Evolutionary conservation across 2,797 vertebrate genomes (phyloP).

Genomic region (Leptoclinus maculatus): DNA sequence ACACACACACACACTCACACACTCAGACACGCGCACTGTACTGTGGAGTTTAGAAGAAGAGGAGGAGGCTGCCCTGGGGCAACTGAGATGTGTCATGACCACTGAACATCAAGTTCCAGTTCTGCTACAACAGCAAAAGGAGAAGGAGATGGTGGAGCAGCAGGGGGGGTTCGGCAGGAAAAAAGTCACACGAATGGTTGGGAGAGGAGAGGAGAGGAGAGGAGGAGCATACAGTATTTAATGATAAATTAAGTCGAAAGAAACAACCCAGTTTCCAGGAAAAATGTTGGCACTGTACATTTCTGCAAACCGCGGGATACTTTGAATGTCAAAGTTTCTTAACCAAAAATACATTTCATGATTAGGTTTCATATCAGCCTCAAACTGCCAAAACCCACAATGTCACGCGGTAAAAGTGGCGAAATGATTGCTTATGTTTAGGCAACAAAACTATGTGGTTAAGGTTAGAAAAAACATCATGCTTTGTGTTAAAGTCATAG

Average conservation of each 20-base stretch:
- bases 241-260: not conserved
- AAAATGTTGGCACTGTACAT: not conserved
- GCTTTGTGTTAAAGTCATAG: too few relatives aligned
- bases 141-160: conserved; percentile 44
- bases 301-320: not conserved
- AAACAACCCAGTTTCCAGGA: not conserved
- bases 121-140: conserved; percentile 52
- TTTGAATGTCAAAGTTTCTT: not conserved
- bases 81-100: conserved; percentile 72
- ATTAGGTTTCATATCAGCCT: too few relatives aligned
- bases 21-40: conserved; percentile 40
- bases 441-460: too few relatives aligned
- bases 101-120: conserved; percentile 65
- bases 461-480: too few relatives aligned
- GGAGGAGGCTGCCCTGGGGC: conserved; percentile 54
- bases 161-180: conserved; percentile 4
- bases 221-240: not conserved
- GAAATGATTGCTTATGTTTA: too few relatives aligned
- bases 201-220: not conserved
- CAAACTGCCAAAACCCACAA: too few relatives aligned
- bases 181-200: conserved; percentile 20
- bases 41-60: conserved; percentile 59
- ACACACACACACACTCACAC: conserved; percentile 28
- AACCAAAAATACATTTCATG: too few relatives aligned
- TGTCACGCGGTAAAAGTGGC: too few relatives aligned